Base-by-base conservation (phyloP, 2,888 invertebrate species). In the Horisme vitalbata region DNA sequence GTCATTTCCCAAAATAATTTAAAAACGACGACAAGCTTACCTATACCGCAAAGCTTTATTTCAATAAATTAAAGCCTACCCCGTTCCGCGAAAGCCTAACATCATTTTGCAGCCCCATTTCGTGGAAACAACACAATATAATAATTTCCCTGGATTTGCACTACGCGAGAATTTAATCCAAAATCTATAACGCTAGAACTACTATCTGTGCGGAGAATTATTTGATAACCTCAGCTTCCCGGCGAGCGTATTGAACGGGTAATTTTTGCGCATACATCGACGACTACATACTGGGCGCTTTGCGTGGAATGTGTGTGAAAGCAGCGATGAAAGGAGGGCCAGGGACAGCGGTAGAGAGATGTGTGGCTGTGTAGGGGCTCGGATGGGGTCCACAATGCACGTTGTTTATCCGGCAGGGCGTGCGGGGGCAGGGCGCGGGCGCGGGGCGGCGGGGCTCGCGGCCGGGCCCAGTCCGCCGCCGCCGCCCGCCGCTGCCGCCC, bases 301-400 rank as follows among this genome's bases (percentile, higher is more conserved):
- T 11, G 1, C 15, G 7, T 7, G n/a, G 10, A 21, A 21, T 14
- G 18, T 15, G 41, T 21, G 10, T 1, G 8, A 11, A 45, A 20
- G 23, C 38, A 46, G 70, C 63, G 62, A 65, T 73, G 68, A 62
- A 52, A 39, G 34, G 30, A 30, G 26, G 21, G 53, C 34, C 43
- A 21, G 28, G 44, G 45, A 43, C 50, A 56, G 47, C 47, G 44
- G 56, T 71, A 74, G 72, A 37, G 52, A 60, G 66, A 63, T 63
- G 52, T 68, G 64, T 68, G 71, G 64, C 61, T 71, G 71, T 77
- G 70, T 71, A 74, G 78, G 78, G 75, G 71, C 76, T 76, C 74
- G 79, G 86, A 83, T 81, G 83, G 80, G 80, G 83, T 77, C 84
- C 82, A 87, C 87, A 85, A 83, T 88, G 88, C 88, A 88, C 75